Conservation (phyloP, 2,888 invertebrate genomes). For the Auanema freiburgensis region DNA sequence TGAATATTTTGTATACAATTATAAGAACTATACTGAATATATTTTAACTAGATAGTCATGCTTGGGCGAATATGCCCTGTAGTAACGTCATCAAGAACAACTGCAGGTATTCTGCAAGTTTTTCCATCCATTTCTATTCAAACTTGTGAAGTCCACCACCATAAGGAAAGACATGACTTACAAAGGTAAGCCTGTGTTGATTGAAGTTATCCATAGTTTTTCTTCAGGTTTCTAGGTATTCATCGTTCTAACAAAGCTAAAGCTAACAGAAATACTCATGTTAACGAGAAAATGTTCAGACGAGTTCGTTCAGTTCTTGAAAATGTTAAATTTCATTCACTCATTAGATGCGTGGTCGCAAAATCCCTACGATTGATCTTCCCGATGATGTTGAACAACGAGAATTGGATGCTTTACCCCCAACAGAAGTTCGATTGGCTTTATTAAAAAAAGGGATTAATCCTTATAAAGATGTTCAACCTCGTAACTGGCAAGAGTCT, state of each 20-base stretch:
- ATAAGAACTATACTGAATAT: no score
- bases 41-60: slow-evolving; percentile 13
- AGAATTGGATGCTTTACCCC: slow-evolving; percentile 39
- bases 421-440: slow-evolving; percentile 48
- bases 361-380: slow-evolving; percentile 54
- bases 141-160: slow-evolving; percentile 54
- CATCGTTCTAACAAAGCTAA: slow-evolving; percentile 50
- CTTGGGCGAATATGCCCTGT: slow-evolving; percentile 31
- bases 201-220: not conserved
- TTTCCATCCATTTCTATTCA: slow-evolving; percentile 14
- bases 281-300: slow-evolving; percentile 57
- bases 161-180: slow-evolving; percentile 53
- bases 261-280: slow-evolving; percentile 61
- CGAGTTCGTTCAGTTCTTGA: slow-evolving; percentile 34
- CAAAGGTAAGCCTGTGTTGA: slow-evolving; percentile 12
- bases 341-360: slow-evolving; percentile 56
- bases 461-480: slow-evolving; percentile 55
- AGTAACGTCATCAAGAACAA: slow-evolving; percentile 17
- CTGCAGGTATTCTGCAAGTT: slow-evolving; percentile 16
- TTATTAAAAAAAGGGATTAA: slow-evolving; percentile 53
- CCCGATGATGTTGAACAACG: slow-evolving; percentile 52
- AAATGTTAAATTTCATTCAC: not conserved
- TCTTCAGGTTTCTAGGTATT: slow-evolving; percentile 45
- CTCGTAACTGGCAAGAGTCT: slow-evolving; percentile 56
- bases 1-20: no score